These are phyloP conservation scores for Trissoscelio sp. DNA, from an alignment of 2,888 invertebrate species.

Conservation along the genomic window DNA sequence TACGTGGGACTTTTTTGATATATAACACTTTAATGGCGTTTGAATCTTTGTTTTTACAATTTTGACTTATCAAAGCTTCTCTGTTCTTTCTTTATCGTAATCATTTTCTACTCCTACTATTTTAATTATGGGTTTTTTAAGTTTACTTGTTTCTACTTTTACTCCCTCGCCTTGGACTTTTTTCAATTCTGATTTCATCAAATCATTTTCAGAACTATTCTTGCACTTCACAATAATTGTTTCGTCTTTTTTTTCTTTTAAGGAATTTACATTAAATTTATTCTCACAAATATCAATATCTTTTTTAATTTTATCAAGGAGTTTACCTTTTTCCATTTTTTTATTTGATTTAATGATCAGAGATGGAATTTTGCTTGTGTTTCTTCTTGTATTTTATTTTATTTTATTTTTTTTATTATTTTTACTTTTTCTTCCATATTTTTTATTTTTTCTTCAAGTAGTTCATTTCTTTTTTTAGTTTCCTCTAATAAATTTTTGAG, in stretches of 20 bases:
- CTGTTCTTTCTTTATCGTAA: background rate
- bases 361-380: background rate
- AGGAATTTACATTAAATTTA: background rate
- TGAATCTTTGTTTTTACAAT: background rate
- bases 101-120: constrained; percentile 11
- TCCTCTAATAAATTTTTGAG: background rate
- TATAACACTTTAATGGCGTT: background rate
- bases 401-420: background rate
- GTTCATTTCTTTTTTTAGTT: constrained; percentile 7
- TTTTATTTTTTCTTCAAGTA: constrained; percentile 11
- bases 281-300: background rate
- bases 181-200: constrained; percentile 11
- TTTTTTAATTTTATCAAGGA: background rate
- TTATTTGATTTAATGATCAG: constrained; percentile 16
- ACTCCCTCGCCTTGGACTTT: background rate
- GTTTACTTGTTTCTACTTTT: background rate
- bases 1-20: background rate
- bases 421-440: background rate
- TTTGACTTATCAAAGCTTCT: constrained; percentile 3
- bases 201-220: background rate
- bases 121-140: constrained; percentile 9
- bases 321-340: background rate
- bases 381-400: background rate
- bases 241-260: constrained; percentile 10
- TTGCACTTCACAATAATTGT: background rate